A percentile compares a stretch with the other conserved stretches of the same genome.
Evolutionary conservation across 2,113 vertebrate genomes (phyloP).

Genomic region (Promerops cafer): DNA sequence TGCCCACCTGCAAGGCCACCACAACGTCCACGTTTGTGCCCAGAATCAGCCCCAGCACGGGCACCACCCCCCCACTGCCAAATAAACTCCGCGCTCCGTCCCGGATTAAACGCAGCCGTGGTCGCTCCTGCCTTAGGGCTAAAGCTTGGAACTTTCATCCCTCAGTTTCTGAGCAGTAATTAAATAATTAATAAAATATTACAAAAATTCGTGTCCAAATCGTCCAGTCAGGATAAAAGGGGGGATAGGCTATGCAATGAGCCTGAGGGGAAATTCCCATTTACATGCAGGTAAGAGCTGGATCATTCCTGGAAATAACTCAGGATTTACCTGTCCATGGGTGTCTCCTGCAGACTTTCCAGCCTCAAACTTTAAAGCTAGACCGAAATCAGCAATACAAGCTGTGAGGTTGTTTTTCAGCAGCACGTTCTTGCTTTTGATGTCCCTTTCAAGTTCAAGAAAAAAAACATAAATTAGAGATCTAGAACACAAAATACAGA

Average conservation of each 20-base stretch:
- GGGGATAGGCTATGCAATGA: neutral
- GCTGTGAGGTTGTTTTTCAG: slow-evolving; percentile 92
- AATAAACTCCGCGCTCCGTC: rapidly evolving
- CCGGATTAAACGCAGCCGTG: rapidly evolving
- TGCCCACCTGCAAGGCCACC: slow-evolving; percentile 83
- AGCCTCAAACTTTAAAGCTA: slow-evolving; percentile 95
- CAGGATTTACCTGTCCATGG: slow-evolving; percentile 86
- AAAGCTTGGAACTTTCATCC: too few relatives aligned
- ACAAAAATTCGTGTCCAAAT: too few relatives aligned
- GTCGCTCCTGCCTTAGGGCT: neutral
- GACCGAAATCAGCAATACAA: slow-evolving; percentile 94
- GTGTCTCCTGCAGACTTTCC: slow-evolving; percentile 96
- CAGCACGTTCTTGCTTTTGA: slow-evolving; percentile 97
- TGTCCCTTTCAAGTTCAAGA: slow-evolving; percentile 81
- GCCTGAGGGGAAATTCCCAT: neutral
- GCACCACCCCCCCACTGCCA: neutral
- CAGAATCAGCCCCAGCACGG: rapidly evolving
- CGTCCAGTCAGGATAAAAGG: neutral
- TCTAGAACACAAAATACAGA: neutral
- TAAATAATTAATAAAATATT: rapidly evolving
- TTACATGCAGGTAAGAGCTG: neutral
- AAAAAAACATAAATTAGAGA: neutral
- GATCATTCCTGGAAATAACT: neutral
- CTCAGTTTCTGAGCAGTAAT: rapidly evolving
- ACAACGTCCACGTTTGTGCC: rapidly evolving